Percentiles rank a stretch among this genome's conserved stretches.
phyloP scores from a whole-genome alignment of 2,797 vertebrate genomes.

The Buceros bicornis region DNA sequence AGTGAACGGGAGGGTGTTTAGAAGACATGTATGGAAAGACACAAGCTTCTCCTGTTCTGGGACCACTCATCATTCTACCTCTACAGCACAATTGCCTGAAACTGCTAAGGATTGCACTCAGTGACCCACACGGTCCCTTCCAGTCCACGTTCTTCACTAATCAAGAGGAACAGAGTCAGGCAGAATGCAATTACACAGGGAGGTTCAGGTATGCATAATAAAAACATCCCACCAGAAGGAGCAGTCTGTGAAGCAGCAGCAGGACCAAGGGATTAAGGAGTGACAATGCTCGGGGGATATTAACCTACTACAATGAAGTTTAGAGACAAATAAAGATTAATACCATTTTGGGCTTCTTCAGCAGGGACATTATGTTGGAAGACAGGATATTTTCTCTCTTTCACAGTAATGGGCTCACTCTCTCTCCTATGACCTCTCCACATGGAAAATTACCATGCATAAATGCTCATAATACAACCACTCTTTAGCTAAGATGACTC shows the following conservation, averaged over 20 bases:
- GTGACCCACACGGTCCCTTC: background rate
- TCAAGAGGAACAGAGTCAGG: background rate
- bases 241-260: background rate
- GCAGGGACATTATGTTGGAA: background rate
- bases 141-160: background rate
- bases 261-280: background rate
- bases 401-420: background rate
- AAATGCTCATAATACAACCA: background rate
- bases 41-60: background rate
- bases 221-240: constrained; percentile 5
- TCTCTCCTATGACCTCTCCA: background rate
- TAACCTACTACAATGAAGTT: background rate
- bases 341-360: background rate
- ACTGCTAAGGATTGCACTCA: background rate
- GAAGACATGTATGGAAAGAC: background rate
- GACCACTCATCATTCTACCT: background rate
- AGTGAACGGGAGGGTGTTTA: background rate
- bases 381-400: constrained; percentile 13
- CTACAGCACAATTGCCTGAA: background rate
- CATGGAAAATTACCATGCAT: constrained; percentile 4
- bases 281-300: background rate
- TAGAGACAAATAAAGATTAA: constrained; percentile 51
- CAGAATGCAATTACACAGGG: background rate
- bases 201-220: background rate
- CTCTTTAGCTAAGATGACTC: background rate